A percentile compares a stretch with the other conserved stretches of the same genome.
These are phyloP conservation scores for Ctenopoma kingsleyae DNA, from an alignment of 2,797 vertebrate species.

Conservation along the genomic window DNA sequence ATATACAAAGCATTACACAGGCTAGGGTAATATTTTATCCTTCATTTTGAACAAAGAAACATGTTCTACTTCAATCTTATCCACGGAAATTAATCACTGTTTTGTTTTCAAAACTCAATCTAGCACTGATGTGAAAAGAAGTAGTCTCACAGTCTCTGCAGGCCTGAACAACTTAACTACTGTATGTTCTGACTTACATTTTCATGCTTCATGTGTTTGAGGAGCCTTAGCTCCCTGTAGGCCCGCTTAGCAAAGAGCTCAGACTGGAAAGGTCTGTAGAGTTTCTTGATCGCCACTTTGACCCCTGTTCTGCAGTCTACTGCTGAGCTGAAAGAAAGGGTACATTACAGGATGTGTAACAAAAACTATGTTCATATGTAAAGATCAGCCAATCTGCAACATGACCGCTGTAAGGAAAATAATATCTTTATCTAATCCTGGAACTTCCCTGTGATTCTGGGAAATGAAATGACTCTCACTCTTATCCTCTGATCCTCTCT, in stretches of 20 bases:
- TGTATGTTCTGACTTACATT: slow-evolving; percentile 88
- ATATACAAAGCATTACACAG: background rate
- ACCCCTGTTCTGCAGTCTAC: slow-evolving; percentile 88
- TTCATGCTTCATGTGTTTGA: slow-evolving; percentile 98
- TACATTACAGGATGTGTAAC: background rate
- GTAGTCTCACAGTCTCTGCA: too few species aligned
- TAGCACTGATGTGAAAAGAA: background rate
- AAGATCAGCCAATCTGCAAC: background rate
- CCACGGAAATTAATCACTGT: background rate
- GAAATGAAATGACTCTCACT: background rate
- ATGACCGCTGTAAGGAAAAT: slow-evolving; percentile 14
- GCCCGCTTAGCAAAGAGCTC: slow-evolving; percentile 94
- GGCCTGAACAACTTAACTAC: too few species aligned
- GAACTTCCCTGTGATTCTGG: slow-evolving; percentile 4
- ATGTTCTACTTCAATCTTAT: background rate
- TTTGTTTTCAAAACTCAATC: background rate
- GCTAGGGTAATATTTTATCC: background rate
- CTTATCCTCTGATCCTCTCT: background rate
- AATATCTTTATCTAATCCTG: background rate
- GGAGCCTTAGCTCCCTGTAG: slow-evolving; percentile 93
- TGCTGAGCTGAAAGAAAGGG: slow-evolving; percentile 85
- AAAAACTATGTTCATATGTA: background rate
- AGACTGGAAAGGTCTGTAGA: slow-evolving; percentile 96
- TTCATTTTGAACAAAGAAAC: background rate
- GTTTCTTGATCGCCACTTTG: slow-evolving; percentile 98